Evolutionary conservation across 2,113 vertebrate species (phyloP).

Genomic region (Calyptommatus sinebrachiatus): DNA sequence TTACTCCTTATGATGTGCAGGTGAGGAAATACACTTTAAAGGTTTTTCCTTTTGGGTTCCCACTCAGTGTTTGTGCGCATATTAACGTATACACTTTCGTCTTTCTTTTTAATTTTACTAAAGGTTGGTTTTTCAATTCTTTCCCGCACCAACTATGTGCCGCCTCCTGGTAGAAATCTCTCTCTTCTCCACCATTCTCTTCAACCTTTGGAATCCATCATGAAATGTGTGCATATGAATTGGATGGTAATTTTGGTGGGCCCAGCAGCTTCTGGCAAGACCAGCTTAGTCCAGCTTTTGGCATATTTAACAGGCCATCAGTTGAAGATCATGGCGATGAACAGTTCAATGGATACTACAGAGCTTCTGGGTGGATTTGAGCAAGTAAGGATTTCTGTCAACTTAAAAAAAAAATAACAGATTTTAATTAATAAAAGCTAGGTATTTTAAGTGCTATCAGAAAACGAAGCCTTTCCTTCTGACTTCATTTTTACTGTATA

Average conservation of each 20-base stretch:
- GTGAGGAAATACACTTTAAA: conserved; percentile 62
- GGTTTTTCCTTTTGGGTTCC: not conserved
- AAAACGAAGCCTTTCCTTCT: not conserved
- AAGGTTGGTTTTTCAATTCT: conserved; percentile 93
- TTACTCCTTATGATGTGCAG: conserved; percentile 91
- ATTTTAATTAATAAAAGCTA: not conserved
- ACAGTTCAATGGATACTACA: conserved; percentile 94
- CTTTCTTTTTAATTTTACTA: conserved; percentile 15
- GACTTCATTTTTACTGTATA: not conserved
- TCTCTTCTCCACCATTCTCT: conserved; percentile 88
- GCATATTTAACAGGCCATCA: conserved; percentile 89
- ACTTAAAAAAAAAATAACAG: not conserved
- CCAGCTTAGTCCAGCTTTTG: conserved; percentile 87
- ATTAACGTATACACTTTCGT: not conserved
- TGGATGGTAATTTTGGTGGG: conserved; percentile 97
- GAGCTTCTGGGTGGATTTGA: conserved; percentile 96
- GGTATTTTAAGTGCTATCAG: not conserved
- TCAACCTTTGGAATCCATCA: conserved; percentile 86
- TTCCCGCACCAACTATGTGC: conserved; percentile 78
- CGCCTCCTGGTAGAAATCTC: conserved; percentile 75
- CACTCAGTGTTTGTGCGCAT: not conserved
- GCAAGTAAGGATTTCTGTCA: conserved; percentile 77
- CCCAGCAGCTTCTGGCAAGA: conserved; percentile 89
- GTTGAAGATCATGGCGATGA: conserved; percentile 93
- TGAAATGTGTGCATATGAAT: conserved; percentile 96